phyloP scores from a whole-genome alignment of 2,888 invertebrate species.

The Dryobota labecula region DNA sequence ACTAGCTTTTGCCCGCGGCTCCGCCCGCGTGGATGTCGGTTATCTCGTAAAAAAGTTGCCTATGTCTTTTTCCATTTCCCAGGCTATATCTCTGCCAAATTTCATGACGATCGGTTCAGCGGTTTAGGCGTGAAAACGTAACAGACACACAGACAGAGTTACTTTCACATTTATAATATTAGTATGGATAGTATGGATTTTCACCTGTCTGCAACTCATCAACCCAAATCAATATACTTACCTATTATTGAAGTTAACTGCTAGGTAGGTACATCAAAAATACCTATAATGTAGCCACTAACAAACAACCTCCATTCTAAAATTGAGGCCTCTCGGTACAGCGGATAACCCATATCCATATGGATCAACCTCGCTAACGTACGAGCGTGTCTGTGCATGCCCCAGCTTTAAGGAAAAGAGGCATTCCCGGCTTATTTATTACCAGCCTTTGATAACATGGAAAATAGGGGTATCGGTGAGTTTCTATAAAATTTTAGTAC shows the following conservation, averaged over 20 bases:
- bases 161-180: no score
- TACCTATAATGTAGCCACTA: not conserved
- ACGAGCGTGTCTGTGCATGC: conserved; percentile 44
- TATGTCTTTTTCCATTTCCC: no score
- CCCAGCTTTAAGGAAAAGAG: conserved; percentile 31
- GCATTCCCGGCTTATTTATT: conserved; percentile 46
- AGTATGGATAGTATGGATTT: no score
- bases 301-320: conserved; percentile 21
- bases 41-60: no score
- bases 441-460: conserved; percentile 55
- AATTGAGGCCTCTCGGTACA: conserved; percentile 32
- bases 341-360: conserved; percentile 27
- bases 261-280: not conserved
- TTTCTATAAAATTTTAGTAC: conserved; percentile 66
- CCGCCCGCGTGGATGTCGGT: no score
- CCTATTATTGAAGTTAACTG: not conserved
- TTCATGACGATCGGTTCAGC: no score
- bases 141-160: no score
- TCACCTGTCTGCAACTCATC: no score
- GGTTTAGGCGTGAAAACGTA: no score
- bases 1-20: no score
- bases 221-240: not conserved
- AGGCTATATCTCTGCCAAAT: no score
- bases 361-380: conserved; percentile 43
- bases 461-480: conserved; percentile 51